Evolutionary conservation across 2,797 vertebrate species (phyloP).

Genomic region (Myiotriccus ornatus): DNA sequence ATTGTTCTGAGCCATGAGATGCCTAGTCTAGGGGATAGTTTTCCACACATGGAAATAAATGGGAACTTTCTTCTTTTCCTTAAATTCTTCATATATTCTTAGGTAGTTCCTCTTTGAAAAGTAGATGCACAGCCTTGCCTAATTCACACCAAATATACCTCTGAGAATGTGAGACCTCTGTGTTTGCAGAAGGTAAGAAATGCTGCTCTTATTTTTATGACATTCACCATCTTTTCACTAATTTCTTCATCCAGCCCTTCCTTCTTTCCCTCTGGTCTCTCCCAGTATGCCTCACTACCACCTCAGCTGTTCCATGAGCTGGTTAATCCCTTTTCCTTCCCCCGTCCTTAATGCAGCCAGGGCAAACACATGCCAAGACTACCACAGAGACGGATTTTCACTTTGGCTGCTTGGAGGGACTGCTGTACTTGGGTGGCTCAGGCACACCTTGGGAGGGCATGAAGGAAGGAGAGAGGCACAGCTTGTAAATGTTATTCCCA

Average conservation of each 20-base stretch:
- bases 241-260: neutral
- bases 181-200: neutral
- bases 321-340: neutral
- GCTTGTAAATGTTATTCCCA: neutral
- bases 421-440: accelerated
- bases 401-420: neutral
- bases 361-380: neutral
- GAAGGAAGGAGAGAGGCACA: neutral
- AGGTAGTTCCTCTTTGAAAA: neutral
- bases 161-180: neutral
- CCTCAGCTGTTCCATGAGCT: neutral
- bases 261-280: neutral
- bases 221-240: neutral
- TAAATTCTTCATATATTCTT: neutral
- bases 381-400: accelerated
- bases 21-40: neutral
- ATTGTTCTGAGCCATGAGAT: neutral
- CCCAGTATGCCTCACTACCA: neutral
- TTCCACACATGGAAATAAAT: neutral
- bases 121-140: neutral
- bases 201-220: neutral
- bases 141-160: neutral
- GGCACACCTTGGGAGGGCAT: neutral
- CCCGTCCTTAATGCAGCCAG: neutral
- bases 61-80: neutral